Evolutionary conservation across 2,888 invertebrate genomes (phyloP).

Genomic region (Pammene fasciana): DNA sequence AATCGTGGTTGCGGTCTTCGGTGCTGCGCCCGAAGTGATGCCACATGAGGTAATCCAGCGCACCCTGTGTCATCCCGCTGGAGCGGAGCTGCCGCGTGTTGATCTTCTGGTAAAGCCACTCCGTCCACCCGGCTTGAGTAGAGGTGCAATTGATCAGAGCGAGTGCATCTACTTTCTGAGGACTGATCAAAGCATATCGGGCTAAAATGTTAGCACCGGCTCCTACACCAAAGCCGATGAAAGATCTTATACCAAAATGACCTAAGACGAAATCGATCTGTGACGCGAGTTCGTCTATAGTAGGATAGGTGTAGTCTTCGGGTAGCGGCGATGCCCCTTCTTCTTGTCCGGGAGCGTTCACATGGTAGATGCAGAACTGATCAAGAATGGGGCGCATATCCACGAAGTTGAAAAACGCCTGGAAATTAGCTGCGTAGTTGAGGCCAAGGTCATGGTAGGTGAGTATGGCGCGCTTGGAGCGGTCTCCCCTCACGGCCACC

Average conservation of each 20-base stretch:
- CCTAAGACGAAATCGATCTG: constrained; percentile 95
- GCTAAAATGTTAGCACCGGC: constrained; percentile 98
- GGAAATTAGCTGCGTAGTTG: constrained; percentile 97
- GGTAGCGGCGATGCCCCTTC: constrained; percentile 96
- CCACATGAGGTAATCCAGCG: constrained; percentile 99
- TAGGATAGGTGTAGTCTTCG: constrained; percentile 94
- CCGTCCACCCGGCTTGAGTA: constrained; percentile 98
- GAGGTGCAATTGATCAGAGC: constrained; percentile 97
- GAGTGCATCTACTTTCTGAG: constrained; percentile 94
- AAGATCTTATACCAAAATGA: constrained; percentile 93
- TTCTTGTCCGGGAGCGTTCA: constrained; percentile 99
- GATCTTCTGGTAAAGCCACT: constrained; percentile 99
- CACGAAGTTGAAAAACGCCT: constrained; percentile 96
- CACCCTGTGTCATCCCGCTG: constrained; percentile 96
- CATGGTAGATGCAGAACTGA: constrained; percentile 98
- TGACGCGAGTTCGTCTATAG: constrained; percentile 97
- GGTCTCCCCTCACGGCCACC: constrained; percentile 97
- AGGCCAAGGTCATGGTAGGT: constrained; percentile 99
- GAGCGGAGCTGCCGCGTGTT: constrained; percentile 94
- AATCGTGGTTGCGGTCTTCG: constrained; percentile 96
- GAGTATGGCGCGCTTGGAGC: constrained; percentile 95
- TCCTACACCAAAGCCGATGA: constrained; percentile 98
- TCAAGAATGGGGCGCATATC: constrained; percentile 94
- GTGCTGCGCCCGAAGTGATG: constrained; percentile 97
- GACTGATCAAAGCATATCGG: constrained; percentile 93